Evolutionary conservation across 2,888 invertebrate genomes (phyloP), one percentile per base, ranked within the genome.

Genomic region (Itoplectis maculator): DNA sequence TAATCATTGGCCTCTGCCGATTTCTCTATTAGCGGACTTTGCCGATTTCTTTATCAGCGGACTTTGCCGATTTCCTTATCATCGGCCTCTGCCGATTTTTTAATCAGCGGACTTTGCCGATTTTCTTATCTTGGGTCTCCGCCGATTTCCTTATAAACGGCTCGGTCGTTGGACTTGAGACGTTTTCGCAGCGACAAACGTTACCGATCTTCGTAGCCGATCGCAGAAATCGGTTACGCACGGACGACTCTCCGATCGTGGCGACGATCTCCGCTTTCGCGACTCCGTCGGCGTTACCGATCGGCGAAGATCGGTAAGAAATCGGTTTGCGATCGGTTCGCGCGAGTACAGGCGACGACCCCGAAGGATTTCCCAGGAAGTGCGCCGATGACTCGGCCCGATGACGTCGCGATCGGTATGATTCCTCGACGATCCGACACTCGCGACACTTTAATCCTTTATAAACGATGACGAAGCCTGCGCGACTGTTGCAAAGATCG

Each of bases 141-240:
- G 47, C 20, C 20, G 42, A 59, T 68, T 47, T 40, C 29, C 56
- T 40, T 42, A 56, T 20, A 49, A 49, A 47, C 69, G 18, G 15
- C 72, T 51, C 65, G 70, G 47, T 56, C 56, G 68, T 40, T n/a
- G n/a, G n/a, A n/a, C n/a, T n/a, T n/a, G n/a, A n/a, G n/a, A n/a
- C n/a, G n/a, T n/a, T n/a, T n/a, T n/a, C n/a, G n/a, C n/a, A n/a
- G n/a, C n/a, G n/a, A n/a, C n/a, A n/a, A n/a, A 29, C 29, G 29
- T 29, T 29, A 29, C 29, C 29, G 29, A 29, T 29, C 29, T 2
- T 29, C 29, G 29, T 47, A 69, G n/a, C n/a, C 75, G 59, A 51
- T 65, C 51, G 69, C 49, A 56, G n/a, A n/a, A 85, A 82, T 83
- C 77, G 78, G 81, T 84, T 75, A 80, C 69, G 83, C 80, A 84